Conservation (phyloP, 53 echinoderm and acorn worm species). For the Holothuria leucospilota region DNA sequence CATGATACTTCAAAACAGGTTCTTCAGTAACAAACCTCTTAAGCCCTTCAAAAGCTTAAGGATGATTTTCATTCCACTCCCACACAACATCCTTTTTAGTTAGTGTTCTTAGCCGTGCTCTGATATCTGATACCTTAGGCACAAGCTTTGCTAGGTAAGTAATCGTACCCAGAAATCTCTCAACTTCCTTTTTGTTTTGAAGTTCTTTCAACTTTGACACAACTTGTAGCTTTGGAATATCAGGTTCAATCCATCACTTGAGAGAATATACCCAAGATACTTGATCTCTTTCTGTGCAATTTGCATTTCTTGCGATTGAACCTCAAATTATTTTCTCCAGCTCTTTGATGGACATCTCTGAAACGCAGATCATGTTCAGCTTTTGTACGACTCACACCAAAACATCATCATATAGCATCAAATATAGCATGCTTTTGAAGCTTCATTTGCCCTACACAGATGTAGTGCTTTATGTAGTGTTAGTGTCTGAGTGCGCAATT, state of each 20-base stretch:
- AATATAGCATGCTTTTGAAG: too few species aligned
- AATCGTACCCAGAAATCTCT: slow-evolving; percentile 57
- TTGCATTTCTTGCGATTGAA: slow-evolving; percentile 1
- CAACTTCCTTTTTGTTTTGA: slow-evolving; percentile 40
- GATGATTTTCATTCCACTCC: slow-evolving; percentile 54
- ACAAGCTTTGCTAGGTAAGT: too few species aligned
- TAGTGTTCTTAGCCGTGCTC: slow-evolving; percentile 45
- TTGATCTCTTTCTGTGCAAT: slow-evolving; percentile 20
- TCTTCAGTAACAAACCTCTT: background rate
- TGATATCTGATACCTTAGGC: slow-evolving; percentile 9
- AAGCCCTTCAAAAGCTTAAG: slow-evolving; percentile 22
- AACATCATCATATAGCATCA: too few species aligned
- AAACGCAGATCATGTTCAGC: slow-evolving; percentile 1
- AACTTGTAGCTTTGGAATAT: slow-evolving; percentile 50
- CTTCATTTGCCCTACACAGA: too few species aligned
- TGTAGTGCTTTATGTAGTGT: too few species aligned
- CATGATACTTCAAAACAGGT: background rate
- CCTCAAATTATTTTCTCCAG: too few species aligned
- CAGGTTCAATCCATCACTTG: slow-evolving; percentile 61
- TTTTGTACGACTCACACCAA: background rate
- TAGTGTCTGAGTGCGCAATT: too few species aligned
- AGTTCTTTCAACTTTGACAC: slow-evolving; percentile 37
- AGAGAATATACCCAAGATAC: slow-evolving; percentile 27
- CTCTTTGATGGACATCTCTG: background rate
- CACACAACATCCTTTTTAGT: slow-evolving; percentile 46